Conservation (phyloP, 2,888 invertebrate species). For the Melanargia galathea region DNA sequence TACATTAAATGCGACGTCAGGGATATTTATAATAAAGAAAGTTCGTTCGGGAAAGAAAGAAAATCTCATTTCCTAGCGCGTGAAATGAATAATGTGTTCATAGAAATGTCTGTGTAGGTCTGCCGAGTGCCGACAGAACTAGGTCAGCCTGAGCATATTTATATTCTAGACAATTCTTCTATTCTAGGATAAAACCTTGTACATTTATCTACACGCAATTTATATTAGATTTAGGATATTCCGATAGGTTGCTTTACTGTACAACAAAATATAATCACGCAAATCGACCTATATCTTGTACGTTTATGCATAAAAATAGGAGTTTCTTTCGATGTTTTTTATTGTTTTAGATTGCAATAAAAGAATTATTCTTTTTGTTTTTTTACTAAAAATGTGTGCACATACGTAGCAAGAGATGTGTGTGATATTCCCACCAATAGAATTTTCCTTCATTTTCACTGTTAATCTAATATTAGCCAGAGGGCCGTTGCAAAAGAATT, state of each 20-base stretch:
- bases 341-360: too few relatives aligned
- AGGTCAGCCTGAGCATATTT: not conserved
- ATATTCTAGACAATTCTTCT: not conserved
- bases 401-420: too few relatives aligned
- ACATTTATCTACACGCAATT: too few relatives aligned
- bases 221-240: not conserved
- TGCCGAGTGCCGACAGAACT: not conserved
- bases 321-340: too few relatives aligned
- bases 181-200: not conserved
- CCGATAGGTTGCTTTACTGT: not conserved
- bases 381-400: too few relatives aligned
- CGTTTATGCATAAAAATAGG: too few relatives aligned
- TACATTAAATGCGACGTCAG: conserved; percentile 12
- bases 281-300: too few relatives aligned
- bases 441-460: too few relatives aligned
- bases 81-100: conserved; percentile 26
- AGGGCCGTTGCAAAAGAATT: too few relatives aligned
- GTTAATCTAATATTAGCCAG: too few relatives aligned
- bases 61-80: conserved; percentile 28
- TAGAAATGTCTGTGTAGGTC: conserved; percentile 1
- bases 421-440: too few relatives aligned
- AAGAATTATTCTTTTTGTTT: too few relatives aligned
- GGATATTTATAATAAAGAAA: conserved; percentile 26
- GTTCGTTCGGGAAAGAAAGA: conserved; percentile 20
- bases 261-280: not conserved